Percentiles rank a stretch among this genome's conserved stretches.
Evolutionary conservation across 2,113 vertebrate genomes (phyloP).

Genomic region (Nicator chloris): DNA sequence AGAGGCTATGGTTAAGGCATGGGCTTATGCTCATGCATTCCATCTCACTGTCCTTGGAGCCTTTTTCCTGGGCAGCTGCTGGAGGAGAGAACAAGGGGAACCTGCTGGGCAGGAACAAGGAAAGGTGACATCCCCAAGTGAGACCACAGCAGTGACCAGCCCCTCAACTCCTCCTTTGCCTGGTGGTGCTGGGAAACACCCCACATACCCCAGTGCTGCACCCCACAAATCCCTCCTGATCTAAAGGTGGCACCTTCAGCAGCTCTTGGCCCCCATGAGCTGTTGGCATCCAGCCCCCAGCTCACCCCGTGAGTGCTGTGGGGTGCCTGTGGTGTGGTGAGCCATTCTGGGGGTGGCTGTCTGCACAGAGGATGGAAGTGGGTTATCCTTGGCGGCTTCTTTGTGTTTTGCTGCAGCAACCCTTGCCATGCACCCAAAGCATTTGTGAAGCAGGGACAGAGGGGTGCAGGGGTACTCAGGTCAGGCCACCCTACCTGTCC

Average conservation of each 20-base stretch:
- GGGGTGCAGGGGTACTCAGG: fast-evolving
- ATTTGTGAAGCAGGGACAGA: fast-evolving
- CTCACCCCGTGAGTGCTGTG: neutral
- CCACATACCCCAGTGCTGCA: neutral
- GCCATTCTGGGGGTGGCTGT: neutral
- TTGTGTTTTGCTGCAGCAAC: neutral
- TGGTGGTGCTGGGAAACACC: fast-evolving
- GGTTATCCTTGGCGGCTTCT: neutral
- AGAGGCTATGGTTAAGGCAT: neutral
- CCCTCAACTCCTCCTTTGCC: neutral
- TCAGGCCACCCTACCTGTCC: neutral
- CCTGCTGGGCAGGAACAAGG: neutral
- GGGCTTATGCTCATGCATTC: neutral
- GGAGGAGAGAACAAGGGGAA: neutral
- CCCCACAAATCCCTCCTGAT: neutral
- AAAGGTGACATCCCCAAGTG: neutral
- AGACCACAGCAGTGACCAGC: neutral
- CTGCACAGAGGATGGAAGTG: neutral
- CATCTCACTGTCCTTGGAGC: neutral
- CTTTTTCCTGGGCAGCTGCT: neutral
- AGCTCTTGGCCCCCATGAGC: fast-evolving
- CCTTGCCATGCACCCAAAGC: fast-evolving
- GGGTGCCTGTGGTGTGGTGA: fast-evolving
- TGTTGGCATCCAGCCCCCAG: neutral
- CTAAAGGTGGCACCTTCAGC: neutral